These are phyloP conservation scores for Eristalinus aeneus DNA, from an alignment of 2,888 invertebrate genomes.

Conservation along the genomic window DNA sequence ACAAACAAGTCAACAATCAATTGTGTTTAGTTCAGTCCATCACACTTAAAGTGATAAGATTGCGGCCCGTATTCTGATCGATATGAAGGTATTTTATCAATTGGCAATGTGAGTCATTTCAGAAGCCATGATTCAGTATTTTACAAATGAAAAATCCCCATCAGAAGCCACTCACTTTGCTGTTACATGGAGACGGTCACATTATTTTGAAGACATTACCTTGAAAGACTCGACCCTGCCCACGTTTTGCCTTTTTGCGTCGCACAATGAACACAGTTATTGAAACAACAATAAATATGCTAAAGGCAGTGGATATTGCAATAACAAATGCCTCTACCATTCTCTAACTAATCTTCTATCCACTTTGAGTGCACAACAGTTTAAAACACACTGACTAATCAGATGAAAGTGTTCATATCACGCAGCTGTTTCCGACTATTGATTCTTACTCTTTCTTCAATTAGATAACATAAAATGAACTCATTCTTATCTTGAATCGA, in stretches of 20 bases:
- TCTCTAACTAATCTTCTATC: background rate
- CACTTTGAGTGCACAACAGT: background rate
- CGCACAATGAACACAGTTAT: slow-evolving; percentile 13
- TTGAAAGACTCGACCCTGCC: slow-evolving; percentile 31
- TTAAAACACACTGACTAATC: slow-evolving; percentile 2
- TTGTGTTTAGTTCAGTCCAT: too few relatives aligned
- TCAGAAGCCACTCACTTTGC: too few relatives aligned
- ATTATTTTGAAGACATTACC: background rate
- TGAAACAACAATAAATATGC: slow-evolving; percentile 33
- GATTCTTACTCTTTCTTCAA: background rate
- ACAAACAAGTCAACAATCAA: background rate
- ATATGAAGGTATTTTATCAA: too few relatives aligned
- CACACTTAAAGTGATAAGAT: too few relatives aligned
- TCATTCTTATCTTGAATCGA: slow-evolving; percentile 13
- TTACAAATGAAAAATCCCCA: too few relatives aligned
- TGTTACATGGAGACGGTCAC: background rate
- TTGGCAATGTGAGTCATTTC: too few relatives aligned
- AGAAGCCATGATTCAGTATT: too few relatives aligned
- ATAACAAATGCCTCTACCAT: background rate
- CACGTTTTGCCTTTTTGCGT: background rate
- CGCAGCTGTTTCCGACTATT: background rate
- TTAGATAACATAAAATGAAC: background rate
- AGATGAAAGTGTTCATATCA: background rate
- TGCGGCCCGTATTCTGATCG: too few relatives aligned
- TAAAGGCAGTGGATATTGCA: slow-evolving; percentile 10